Base-by-base conservation (phyloP, 2,888 invertebrate species). In the Augiades crinisus region DNA sequence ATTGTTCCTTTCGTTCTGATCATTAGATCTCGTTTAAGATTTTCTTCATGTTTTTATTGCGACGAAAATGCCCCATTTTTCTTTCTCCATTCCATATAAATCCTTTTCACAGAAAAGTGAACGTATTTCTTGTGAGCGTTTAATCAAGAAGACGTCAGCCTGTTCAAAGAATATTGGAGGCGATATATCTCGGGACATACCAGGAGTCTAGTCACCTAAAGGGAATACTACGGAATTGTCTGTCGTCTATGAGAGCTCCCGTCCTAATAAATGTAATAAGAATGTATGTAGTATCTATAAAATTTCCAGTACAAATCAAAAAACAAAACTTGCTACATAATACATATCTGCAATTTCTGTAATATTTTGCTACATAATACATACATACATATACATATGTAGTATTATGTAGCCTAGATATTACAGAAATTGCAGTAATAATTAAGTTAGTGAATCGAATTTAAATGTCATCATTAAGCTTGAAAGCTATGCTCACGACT, bases 101-200 rank as follows among this genome's bases (percentile, higher is more conserved):
- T 43, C 43, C 19, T 27, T 43, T 43, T 43, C 36, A 21, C 27
- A 50, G 36, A 43, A 43, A 50, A 43, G 21, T 43, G 43, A 24
- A 43, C 43, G 36, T 43, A 50, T 50, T 50, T 43, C 30, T 50
- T 43, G 34, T 43, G 30, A 43, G 37, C 36, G 12, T 50, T 50
- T 36, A 50, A 50, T 43, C 34, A 50, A 43, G 43, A 36, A 50
- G 49, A 41, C 34, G 49, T 49, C 49, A 49, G 43, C 12, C 16
- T 22, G 43, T 34, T 50, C 21, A 50, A 50, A 43, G 50, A 36
- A 43, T 43, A 50, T 50, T 50, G 43, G 30, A 27, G 43, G 36
- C 50, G 43, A 43, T 43, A 43, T 50, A 36, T 50, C 40, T 41
- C n/a, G 17, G 24, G 14, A 36, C 41, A 49, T 34, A 17, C 24